phyloP scores from a whole-genome alignment of 2,888 invertebrate genomes.

The Apeira syringaria region DNA sequence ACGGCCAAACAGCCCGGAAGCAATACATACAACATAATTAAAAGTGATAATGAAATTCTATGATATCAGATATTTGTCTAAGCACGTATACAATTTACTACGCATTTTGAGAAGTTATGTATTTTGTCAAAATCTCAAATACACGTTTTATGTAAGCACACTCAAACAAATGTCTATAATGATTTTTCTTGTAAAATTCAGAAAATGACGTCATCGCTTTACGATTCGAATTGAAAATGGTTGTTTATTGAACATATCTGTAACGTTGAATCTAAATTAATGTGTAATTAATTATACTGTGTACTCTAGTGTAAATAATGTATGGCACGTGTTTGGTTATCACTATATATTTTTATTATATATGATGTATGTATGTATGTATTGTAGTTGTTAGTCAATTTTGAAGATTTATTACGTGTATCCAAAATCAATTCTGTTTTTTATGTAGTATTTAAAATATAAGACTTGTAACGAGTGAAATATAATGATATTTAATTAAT shows the following conservation, averaged over 20 bases:
- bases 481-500: no score
- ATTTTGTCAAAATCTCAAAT: no score
- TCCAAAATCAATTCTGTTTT: slow-evolving; percentile 23
- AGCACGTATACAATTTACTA: background rate
- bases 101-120: slow-evolving; percentile 4
- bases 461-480: no score
- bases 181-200: background rate
- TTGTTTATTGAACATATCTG: slow-evolving; percentile 31
- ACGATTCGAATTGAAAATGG: slow-evolving; percentile 13
- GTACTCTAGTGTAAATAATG: slow-evolving; percentile 7
- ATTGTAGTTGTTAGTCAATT: slow-evolving; percentile 21
- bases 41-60: background rate
- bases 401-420: slow-evolving; percentile 22
- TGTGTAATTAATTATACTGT: slow-evolving; percentile 3
- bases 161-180: slow-evolving; percentile 16
- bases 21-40: no score
- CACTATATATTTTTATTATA: slow-evolving; percentile 1
- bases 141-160: slow-evolving; percentile 8
- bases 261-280: slow-evolving; percentile 17
- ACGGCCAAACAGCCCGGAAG: no score
- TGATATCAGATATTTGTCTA: slow-evolving; percentile 1
- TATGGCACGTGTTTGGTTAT: slow-evolving; percentile 24
- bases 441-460: no score
- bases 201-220: slow-evolving; percentile 1
- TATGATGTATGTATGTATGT: slow-evolving; percentile 14